phyloP scores from a whole-genome alignment of 2,888 invertebrate genomes.

The Aleiodes testaceus region DNA sequence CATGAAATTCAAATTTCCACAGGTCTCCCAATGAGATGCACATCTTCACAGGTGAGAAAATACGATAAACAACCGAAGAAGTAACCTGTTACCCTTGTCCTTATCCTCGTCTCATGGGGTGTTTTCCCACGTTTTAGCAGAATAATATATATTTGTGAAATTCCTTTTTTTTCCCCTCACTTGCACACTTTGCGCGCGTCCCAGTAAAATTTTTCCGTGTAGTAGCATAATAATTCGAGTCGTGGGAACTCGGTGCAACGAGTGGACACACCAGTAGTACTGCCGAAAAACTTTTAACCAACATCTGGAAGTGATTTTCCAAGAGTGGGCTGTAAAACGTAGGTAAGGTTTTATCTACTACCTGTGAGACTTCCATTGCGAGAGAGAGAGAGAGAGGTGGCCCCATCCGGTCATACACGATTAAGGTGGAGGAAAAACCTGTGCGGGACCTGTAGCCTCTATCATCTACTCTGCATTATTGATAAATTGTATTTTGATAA shows the following conservation, averaged over 20 bases:
- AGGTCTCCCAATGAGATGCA: background rate
- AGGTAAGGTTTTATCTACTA: constrained; percentile 52
- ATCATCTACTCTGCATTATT: background rate
- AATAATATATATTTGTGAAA: constrained; percentile 15
- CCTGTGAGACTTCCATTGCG: constrained; percentile 30
- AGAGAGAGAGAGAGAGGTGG: background rate
- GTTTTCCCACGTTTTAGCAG: constrained; percentile 27
- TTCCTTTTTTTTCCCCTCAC: constrained; percentile 4
- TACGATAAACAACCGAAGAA: background rate
- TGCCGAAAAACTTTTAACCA: constrained; percentile 51
- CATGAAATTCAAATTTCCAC: constrained; percentile 19
- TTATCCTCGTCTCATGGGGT: constrained; percentile 30
- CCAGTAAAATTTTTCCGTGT: constrained; percentile 57
- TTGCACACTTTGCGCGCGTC: constrained; percentile 5
- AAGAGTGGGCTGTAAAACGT: constrained; percentile 59
- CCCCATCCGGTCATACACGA: constrained; percentile 31
- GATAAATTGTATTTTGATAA: constrained; percentile 21
- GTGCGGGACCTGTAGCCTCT: constrained; percentile 16
- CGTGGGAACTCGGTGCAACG: constrained; percentile 60
- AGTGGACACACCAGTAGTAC: constrained; percentile 54
- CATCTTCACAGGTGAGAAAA: constrained; percentile 18
- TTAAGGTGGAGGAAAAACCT: constrained; percentile 24
- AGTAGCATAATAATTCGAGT: constrained; percentile 60
- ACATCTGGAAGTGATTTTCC: constrained; percentile 69
- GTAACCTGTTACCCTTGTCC: constrained; percentile 22